Conservation (phyloP, 2,888 invertebrate species). For the Epistrophe grossulariae region DNA sequence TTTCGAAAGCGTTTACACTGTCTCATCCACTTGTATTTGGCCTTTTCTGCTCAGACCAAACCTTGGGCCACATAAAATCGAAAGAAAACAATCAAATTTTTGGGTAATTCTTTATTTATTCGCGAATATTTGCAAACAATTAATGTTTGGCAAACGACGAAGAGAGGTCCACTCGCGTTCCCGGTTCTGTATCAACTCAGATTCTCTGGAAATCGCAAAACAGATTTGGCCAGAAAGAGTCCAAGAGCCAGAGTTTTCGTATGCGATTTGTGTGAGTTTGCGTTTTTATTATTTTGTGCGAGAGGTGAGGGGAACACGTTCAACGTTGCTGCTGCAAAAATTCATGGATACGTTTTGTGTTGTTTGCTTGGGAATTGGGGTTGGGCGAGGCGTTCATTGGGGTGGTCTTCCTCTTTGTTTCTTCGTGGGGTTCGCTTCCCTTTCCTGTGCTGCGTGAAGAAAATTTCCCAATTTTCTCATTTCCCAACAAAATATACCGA, state of each 20-base stretch:
- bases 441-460: constrained; percentile 47
- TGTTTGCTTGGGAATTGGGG: constrained; percentile 22
- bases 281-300: constrained; percentile 45
- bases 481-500: constrained; percentile 31
- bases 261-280: constrained; percentile 54
- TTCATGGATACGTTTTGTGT: constrained; percentile 7
- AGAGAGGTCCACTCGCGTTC: constrained; percentile 78
- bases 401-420: constrained; percentile 9
- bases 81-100: constrained; percentile 22
- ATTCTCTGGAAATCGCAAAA: constrained; percentile 51
- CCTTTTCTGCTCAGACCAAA: constrained; percentile 8
- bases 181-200: constrained; percentile 79
- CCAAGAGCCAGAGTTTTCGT: constrained; percentile 8
- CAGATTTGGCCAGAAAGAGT: constrained; percentile 45
- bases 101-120: not conserved
- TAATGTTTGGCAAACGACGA: constrained; percentile 68
- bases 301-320: constrained; percentile 37
- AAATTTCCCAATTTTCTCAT: constrained; percentile 68
- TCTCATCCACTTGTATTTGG: constrained; percentile 4
- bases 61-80: not conserved
- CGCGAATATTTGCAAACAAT: constrained; percentile 55
- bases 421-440: constrained; percentile 31
- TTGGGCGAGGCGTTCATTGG: constrained; percentile 4
- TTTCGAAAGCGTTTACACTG: constrained; percentile 31
- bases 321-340: constrained; percentile 31